A percentile compares a stretch with the other conserved stretches of the same genome.
These are phyloP conservation scores for Acrobeloides nanus DNA, from an alignment of 2,888 invertebrate species.

Conservation along the genomic window DNA sequence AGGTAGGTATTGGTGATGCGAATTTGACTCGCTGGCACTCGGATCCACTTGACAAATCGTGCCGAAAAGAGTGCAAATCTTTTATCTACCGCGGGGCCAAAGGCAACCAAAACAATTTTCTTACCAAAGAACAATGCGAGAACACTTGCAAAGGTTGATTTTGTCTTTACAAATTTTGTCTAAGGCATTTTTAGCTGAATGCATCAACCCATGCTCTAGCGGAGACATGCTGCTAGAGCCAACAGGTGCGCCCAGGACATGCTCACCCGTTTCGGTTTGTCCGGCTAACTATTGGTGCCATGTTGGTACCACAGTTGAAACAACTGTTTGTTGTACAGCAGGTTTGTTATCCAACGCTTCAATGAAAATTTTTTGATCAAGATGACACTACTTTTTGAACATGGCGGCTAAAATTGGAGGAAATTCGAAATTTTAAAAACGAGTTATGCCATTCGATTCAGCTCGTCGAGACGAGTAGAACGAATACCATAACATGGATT, in stretches of 20 bases:
- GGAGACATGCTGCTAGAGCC: constrained; percentile 38
- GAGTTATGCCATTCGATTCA: too few species aligned
- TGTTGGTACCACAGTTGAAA: constrained; percentile 42
- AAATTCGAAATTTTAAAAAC: too few species aligned
- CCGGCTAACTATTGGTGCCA: constrained; percentile 51
- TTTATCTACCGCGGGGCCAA: constrained; percentile 42
- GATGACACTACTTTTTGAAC: too few species aligned
- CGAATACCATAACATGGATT: too few species aligned
- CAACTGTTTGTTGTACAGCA: constrained; percentile 50
- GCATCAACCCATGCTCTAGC: constrained; percentile 46
- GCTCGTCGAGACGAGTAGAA: too few species aligned
- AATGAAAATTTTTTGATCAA: too few species aligned
- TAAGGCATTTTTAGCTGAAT: constrained; percentile 12
- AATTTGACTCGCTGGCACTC: constrained; percentile 49
- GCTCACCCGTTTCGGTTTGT: constrained; percentile 32
- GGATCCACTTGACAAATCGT: constrained; percentile 42
- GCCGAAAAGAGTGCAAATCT: constrained; percentile 41
- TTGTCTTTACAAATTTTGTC: neutral
- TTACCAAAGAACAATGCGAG: constrained; percentile 47
- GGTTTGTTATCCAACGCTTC: too few species aligned
- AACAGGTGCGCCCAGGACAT: constrained; percentile 33
- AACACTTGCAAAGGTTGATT: constrained; percentile 31
- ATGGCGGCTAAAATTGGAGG: too few species aligned
- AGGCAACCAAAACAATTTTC: constrained; percentile 52
- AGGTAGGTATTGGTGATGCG: constrained; percentile 38